Base-by-base conservation (phyloP, 2,797 vertebrate species). In the Gallinago nigripennis region DNA sequence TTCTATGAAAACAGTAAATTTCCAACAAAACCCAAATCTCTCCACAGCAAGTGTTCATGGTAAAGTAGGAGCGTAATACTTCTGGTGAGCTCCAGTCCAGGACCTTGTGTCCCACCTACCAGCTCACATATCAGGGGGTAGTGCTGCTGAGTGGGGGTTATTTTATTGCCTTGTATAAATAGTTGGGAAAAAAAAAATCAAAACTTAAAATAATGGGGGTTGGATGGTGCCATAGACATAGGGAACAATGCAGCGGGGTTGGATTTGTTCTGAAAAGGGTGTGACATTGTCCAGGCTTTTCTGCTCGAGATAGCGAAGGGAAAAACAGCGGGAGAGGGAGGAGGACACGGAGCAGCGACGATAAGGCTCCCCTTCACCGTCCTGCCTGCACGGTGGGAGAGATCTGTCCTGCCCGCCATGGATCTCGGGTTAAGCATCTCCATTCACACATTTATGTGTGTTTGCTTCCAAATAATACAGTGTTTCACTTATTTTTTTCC, bases 401-500 rank as follows among this genome's bases (percentile, higher is more conserved):
- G 50, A 35, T n/a, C 57, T 76, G 65, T 45, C 58, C 24, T 76
- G 65, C 50, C 58, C 24, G 2, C 6, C 25, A 3, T 43, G 45
- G 16, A 30, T 5, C 53, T 16, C 51, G 19, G 24, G 28, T 9
- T 65, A 13, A 53, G 64, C 12, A 41, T 43, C 61, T 58, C 54
- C 4, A 0, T 7, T 56, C 18, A 0, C 14, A 3, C 20, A 3
- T 20, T 21, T 23, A 0, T 3, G 2, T 58, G 6, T 9, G 0
- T 43, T 60, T 15, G 10, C 50, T 66, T 63, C 80, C 56, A 53
- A 23, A 33, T 15, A 35, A 12, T 3, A 6, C 5, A 19, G 4
- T 13, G 8, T 13, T 85, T 56, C 25, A 1, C 56, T 69, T 50
- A 2, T 61, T 79, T 63, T 79, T 63, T 41, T 41, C 41, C 23